phyloP scores from a whole-genome alignment of 2,888 invertebrate genomes.

The Cactoblastis cactorum region DNA sequence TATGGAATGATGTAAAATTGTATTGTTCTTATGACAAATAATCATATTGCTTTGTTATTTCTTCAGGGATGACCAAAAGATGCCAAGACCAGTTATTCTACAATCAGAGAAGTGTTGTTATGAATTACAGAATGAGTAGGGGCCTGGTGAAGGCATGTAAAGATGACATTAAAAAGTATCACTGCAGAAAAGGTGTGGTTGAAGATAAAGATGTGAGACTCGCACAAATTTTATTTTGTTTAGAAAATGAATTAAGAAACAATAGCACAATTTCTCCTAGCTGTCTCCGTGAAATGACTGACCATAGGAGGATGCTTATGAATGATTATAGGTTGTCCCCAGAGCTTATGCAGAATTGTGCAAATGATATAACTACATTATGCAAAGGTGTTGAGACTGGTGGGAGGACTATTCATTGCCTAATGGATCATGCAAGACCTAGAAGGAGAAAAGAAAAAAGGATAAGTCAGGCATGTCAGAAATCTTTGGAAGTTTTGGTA shows the following conservation, averaged over 20 bases:
- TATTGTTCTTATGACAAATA: no score
- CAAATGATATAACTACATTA: conserved; percentile 87
- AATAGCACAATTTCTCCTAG: conserved; percentile 87
- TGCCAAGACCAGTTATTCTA: conserved; percentile 91
- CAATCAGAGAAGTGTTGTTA: conserved; percentile 92
- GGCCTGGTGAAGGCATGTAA: conserved; percentile 93
- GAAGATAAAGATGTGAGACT: conserved; percentile 91
- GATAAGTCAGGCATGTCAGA: conserved; percentile 85
- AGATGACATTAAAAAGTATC: conserved; percentile 91
- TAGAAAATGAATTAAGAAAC: conserved; percentile 87
- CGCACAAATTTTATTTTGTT: conserved; percentile 94
- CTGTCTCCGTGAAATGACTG: conserved; percentile 93
- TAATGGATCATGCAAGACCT: conserved; percentile 92
- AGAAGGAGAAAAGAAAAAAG: conserved; percentile 81
- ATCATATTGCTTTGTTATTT: neutral
- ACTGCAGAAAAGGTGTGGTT: conserved; percentile 90
- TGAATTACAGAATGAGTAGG: conserved; percentile 94
- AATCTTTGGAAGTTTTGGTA: conserved; percentile 88
- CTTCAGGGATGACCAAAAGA: conserved; percentile 76
- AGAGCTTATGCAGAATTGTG: conserved; percentile 93
- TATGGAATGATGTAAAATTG: no score
- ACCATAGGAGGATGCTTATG: conserved; percentile 94
- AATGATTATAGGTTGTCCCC: conserved; percentile 96
- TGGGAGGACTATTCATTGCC: conserved; percentile 95
- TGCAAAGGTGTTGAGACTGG: conserved; percentile 88